A percentile compares a stretch with the other conserved stretches of the same genome.
Conservation (phyloP, 1,140 invertebrate species). For the Hyposmocoma kahamanoa region DNA sequence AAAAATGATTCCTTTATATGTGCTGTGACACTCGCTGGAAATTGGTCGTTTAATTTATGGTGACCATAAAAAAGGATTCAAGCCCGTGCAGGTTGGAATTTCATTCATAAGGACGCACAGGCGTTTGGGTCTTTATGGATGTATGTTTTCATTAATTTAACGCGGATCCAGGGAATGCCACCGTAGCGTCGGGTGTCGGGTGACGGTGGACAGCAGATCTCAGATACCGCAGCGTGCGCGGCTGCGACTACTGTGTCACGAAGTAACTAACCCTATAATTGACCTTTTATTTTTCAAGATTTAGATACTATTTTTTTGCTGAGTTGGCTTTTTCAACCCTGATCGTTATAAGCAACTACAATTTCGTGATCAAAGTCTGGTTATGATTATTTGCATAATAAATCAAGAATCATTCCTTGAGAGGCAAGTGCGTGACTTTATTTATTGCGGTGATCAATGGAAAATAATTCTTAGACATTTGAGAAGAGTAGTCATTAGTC, state of each 20-base stretch:
- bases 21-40: slow-evolving; percentile 68
- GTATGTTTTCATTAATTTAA: slow-evolving; percentile 73
- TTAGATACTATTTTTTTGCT: no score
- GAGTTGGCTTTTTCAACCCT: no score
- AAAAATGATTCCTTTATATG: slow-evolving; percentile 74
- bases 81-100: slow-evolving; percentile 67
- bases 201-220: slow-evolving; percentile 27
- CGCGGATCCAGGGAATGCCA: slow-evolving; percentile 41
- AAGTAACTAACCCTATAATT: no score
- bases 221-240: slow-evolving; percentile 31
- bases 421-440: slow-evolving; percentile 56
- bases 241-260: slow-evolving; percentile 36
- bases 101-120: slow-evolving; percentile 70
- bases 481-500: slow-evolving; percentile 52
- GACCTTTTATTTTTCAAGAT: no score
- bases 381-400: slow-evolving; percentile 41
- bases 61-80: slow-evolving; percentile 71
- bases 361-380: slow-evolving; percentile 26
- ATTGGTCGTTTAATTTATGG: slow-evolving; percentile 73
- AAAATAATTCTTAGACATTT: slow-evolving; percentile 52
- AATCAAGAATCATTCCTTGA: slow-evolving; percentile 40
- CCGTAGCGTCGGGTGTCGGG: slow-evolving; percentile 47
- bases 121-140: slow-evolving; percentile 62
- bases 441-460: slow-evolving; percentile 53
- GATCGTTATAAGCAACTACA: no score